A percentile compares a stretch with the other conserved stretches of the same genome.
These are phyloP conservation scores for Alosa alosa DNA, from an alignment of 2,113 vertebrate genomes.

Conservation along the genomic window DNA sequence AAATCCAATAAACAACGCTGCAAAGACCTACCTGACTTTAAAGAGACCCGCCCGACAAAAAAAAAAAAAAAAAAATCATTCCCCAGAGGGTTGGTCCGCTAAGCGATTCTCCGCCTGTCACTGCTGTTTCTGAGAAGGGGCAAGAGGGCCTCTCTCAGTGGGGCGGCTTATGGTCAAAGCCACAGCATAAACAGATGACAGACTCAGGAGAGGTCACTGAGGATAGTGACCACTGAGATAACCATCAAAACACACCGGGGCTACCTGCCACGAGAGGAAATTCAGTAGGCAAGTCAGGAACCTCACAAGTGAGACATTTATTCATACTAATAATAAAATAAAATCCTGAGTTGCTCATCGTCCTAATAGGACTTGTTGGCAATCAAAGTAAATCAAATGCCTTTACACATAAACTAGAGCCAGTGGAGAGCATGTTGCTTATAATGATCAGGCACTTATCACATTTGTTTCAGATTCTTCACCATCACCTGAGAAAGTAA, in stretches of 20 bases:
- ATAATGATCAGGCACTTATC: too few relatives aligned
- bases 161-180: neutral
- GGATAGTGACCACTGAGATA: too few relatives aligned
- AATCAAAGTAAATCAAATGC: too few relatives aligned
- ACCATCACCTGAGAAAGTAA: neutral
- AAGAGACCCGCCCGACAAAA: neutral
- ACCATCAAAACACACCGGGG: neutral
- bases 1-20: constrained; percentile 35
- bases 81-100: neutral
- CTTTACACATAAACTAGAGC: neutral
- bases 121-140: neutral
- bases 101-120: constrained; percentile 30
- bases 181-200: constrained; percentile 14
- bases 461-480: too few relatives aligned
- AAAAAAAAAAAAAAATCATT: neutral
- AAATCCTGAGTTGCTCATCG: neutral
- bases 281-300: neutral
- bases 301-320: neutral
- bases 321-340: neutral
- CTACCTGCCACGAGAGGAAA: neutral
- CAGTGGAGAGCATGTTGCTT: neutral
- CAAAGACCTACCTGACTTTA: constrained; percentile 32
- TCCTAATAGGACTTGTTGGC: neutral
- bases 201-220: neutral
- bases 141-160: neutral